A percentile compares a stretch with the other conserved stretches of the same genome.
Evolutionary conservation across 2,888 invertebrate species (phyloP).

Genomic region (Eustalomyia histrio): DNA sequence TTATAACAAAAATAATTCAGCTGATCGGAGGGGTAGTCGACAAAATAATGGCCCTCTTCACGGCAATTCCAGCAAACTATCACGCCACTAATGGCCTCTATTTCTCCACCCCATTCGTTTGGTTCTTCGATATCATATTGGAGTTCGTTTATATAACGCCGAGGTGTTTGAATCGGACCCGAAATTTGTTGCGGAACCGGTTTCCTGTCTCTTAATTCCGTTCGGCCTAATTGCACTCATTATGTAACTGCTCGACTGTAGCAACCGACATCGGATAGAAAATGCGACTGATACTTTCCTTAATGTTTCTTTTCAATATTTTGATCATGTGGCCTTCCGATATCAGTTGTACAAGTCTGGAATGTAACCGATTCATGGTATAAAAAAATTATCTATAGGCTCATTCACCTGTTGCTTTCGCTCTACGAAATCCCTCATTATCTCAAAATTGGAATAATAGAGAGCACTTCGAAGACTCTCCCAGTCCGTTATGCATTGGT

Average conservation of each 20-base stretch:
- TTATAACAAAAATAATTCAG: too few relatives aligned
- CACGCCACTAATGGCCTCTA: not conserved
- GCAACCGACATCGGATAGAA: constrained; percentile 18
- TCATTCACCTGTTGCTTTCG: too few relatives aligned
- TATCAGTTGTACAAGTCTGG: not conserved
- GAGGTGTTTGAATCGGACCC: too few relatives aligned
- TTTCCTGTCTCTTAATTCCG: constrained; percentile 7
- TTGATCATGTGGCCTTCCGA: constrained; percentile 4
- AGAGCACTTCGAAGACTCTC: too few relatives aligned
- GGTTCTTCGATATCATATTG: not conserved
- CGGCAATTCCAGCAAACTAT: constrained; percentile 25
- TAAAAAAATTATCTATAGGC: too few relatives aligned
- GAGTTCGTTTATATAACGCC: too few relatives aligned
- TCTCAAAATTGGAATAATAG: constrained; percentile 24
- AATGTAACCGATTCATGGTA: too few relatives aligned
- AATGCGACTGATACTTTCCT: constrained; percentile 8
- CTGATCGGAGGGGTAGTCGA: too few relatives aligned
- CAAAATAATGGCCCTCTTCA: not conserved
- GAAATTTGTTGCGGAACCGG: too few relatives aligned
- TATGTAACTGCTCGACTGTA: constrained; percentile 15
- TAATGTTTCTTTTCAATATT: constrained; percentile 4
- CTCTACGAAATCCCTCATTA: constrained; percentile 9
- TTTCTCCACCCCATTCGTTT: not conserved
- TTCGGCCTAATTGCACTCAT: constrained; percentile 21
- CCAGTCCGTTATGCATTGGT: too few relatives aligned